Conservation (phyloP, 1,140 invertebrate genomes). For the Physella acuta region DNA sequence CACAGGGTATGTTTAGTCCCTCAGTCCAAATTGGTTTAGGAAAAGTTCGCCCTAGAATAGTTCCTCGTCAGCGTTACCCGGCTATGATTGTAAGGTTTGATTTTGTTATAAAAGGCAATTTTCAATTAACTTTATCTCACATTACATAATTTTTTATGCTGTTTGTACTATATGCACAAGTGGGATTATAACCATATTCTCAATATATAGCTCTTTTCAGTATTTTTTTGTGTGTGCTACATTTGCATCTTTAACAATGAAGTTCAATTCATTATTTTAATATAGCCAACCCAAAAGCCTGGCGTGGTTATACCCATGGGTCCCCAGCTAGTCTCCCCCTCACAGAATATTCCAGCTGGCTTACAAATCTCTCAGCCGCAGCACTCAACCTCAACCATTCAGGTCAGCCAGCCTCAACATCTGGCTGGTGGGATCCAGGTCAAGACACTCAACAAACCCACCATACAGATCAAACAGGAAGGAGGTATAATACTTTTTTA, state of each 20-base stretch:
- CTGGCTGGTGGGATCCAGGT: slow-evolving; percentile 43
- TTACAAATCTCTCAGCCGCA: slow-evolving; percentile 36
- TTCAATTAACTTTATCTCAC: too few relatives aligned
- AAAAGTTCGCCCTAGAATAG: slow-evolving; percentile 46
- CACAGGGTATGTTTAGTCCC: slow-evolving; percentile 44
- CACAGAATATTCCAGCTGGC: not conserved
- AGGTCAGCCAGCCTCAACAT: slow-evolving; percentile 47
- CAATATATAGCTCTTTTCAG: too few relatives aligned
- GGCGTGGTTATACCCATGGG: slow-evolving; percentile 55
- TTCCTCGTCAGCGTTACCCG: slow-evolving; percentile 49
- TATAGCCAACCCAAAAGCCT: slow-evolving; percentile 39
- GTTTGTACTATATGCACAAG: too few relatives aligned
- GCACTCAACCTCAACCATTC: slow-evolving; percentile 21
- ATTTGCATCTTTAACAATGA: too few relatives aligned
- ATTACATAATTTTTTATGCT: too few relatives aligned
- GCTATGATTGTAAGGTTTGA: slow-evolving; percentile 19
- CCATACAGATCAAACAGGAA: slow-evolving; percentile 58
- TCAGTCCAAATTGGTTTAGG: slow-evolving; percentile 42
- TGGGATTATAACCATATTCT: too few relatives aligned
- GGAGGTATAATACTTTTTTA: too few relatives aligned
- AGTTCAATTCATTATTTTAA: too few relatives aligned
- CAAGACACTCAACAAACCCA: slow-evolving; percentile 46
- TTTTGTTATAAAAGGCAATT: not conserved
- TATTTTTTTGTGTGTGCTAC: too few relatives aligned
- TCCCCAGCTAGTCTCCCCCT: slow-evolving; percentile 25